phyloP scores from a whole-genome alignment of 2,797 vertebrate genomes.

The Pseudochirops cupreus region DNA sequence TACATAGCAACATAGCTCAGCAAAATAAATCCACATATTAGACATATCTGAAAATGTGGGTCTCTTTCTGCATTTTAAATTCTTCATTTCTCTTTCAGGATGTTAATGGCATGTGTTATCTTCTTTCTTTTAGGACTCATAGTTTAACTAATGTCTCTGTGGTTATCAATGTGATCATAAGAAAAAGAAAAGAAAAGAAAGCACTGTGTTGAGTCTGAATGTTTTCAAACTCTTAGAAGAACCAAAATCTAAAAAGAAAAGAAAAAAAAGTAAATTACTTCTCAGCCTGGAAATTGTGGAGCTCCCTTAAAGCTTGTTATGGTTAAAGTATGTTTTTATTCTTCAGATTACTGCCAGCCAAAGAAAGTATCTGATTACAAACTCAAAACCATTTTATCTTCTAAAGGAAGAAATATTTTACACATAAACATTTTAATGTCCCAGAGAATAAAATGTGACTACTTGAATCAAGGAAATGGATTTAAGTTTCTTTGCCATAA shows the following conservation, averaged over 20 bases:
- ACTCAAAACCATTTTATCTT: background rate
- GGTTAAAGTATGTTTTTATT: background rate
- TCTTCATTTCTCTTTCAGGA: background rate
- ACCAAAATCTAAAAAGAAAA: background rate
- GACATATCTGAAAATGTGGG: background rate
- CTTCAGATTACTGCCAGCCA: background rate
- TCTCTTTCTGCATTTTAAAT: background rate
- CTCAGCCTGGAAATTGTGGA: background rate
- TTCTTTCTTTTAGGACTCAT: background rate
- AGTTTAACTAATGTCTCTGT: background rate
- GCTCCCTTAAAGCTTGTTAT: background rate
- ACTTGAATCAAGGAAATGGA: background rate
- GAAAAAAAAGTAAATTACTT: background rate
- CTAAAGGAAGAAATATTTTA: background rate
- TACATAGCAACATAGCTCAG: background rate
- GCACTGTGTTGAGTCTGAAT: background rate
- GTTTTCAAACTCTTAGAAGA: background rate
- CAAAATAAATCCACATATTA: background rate
- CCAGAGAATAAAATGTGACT: background rate
- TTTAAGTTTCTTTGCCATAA: background rate
- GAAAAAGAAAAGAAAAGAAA: background rate
- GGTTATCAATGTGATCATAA: background rate
- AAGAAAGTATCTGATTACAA: background rate
- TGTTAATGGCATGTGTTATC: background rate
- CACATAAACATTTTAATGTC: background rate